phyloP scores from a whole-genome alignment of 2,113 vertebrate genomes.

The Apodemus speciosus region DNA sequence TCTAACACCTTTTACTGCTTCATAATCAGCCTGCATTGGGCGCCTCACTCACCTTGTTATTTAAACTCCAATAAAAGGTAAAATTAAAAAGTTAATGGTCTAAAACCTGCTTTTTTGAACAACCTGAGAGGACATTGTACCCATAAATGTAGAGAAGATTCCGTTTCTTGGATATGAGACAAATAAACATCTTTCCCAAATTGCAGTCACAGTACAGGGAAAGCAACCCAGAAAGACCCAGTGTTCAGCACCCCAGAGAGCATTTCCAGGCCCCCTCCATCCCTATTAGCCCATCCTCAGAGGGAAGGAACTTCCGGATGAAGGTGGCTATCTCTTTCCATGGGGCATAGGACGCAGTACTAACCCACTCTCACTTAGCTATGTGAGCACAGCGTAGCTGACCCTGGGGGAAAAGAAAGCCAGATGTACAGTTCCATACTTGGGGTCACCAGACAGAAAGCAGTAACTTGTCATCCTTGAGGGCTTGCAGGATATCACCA shows the following conservation, averaged over 20 bases:
- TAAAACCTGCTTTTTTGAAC: conserved; percentile 65
- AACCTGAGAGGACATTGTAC: conserved; percentile 44
- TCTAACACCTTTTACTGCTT: background rate
- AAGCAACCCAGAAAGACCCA: rapidly evolving
- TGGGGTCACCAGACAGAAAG: background rate
- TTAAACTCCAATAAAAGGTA: conserved; percentile 74
- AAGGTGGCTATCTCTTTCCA: background rate
- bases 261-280: background rate
- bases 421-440: too few relatives aligned
- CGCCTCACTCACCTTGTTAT: conserved; percentile 59
- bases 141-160: conserved; percentile 39
- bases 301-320: background rate
- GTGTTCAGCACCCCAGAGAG: rapidly evolving
- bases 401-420: background rate
- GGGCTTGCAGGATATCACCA: background rate
- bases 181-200: conserved; percentile 49
- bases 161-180: conserved; percentile 13
- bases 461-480: rapidly evolving
- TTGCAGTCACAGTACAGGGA: rapidly evolving
- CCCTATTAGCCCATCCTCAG: background rate
- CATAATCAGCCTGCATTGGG: background rate
- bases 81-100: conserved; percentile 72
- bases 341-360: background rate
- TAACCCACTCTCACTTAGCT: background rate
- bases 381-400: background rate